Evolutionary conservation across 2,797 vertebrate species (phyloP).

Genomic region (Cercopithecus mitis): DNA sequence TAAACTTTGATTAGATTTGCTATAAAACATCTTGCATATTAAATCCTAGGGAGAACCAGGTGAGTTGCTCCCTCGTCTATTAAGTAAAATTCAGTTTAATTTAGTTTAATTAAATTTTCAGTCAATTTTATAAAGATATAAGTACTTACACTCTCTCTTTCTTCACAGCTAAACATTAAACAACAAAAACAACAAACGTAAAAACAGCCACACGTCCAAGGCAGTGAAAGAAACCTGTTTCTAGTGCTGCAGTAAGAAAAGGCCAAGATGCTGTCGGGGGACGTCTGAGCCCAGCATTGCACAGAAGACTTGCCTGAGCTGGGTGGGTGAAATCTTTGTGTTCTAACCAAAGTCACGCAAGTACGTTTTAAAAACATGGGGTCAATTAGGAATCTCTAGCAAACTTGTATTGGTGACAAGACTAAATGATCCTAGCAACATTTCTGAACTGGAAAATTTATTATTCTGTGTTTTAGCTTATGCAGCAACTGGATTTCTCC

Average conservation of each 20-base stretch:
- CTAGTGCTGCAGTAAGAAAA: neutral
- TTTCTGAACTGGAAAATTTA: neutral
- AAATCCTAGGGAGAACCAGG: neutral
- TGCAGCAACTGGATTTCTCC: neutral
- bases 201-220: neutral
- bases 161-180: neutral
- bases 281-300: neutral
- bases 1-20: neutral
- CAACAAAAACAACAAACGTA: neutral
- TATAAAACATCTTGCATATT: neutral
- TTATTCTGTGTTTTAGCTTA: neutral
- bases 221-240: neutral
- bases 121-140: neutral
- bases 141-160: neutral
- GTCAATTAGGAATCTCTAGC: neutral
- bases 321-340: neutral
- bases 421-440: neutral
- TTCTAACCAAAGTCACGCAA: neutral
- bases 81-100: neutral
- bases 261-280: neutral
- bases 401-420: neutral
- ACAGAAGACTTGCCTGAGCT: neutral
- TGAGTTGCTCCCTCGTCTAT: neutral
- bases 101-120: neutral
- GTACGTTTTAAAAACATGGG: neutral